Evolutionary conservation across 2,797 vertebrate genomes (phyloP).

Genomic region (Botia almorhae): DNA sequence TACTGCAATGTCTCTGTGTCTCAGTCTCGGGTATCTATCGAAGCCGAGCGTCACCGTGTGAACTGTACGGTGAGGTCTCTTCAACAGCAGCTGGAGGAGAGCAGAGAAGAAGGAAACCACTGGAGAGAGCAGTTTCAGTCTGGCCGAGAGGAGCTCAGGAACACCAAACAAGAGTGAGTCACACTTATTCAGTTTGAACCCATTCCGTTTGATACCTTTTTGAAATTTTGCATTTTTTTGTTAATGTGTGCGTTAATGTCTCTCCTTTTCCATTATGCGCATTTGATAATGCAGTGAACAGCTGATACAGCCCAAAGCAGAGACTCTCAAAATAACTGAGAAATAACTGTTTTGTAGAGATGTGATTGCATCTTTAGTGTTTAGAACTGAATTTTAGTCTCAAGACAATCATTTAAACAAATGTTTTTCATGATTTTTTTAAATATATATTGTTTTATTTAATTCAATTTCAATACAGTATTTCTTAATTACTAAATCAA

Average conservation of each 20-base stretch:
- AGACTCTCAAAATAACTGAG: slow-evolving; percentile 30
- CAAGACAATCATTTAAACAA: neutral
- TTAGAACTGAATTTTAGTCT: slow-evolving; percentile 3
- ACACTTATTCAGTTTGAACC: neutral
- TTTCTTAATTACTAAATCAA: neutral
- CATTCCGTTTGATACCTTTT: neutral
- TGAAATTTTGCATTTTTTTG: neutral
- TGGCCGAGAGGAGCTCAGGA: slow-evolving; percentile 87
- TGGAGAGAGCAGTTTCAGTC: slow-evolving; percentile 93
- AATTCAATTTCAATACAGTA: neutral
- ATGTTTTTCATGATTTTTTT: neutral
- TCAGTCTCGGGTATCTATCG: slow-evolving; percentile 87
- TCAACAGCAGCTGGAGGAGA: slow-evolving; percentile 90
- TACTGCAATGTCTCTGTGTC: neutral
- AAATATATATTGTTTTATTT: neutral
- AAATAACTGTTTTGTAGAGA: slow-evolving; percentile 34
- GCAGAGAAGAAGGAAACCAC: slow-evolving; percentile 87
- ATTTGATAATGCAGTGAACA: slow-evolving; percentile 30
- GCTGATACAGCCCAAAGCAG: slow-evolving; percentile 37
- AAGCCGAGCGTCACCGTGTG: slow-evolving; percentile 87
- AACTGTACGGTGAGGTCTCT: slow-evolving; percentile 83
- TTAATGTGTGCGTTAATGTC: neutral
- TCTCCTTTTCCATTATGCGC: slow-evolving; percentile 20
- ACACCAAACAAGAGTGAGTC: slow-evolving; percentile 88
- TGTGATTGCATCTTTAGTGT: slow-evolving; percentile 8